Percentiles rank a stretch among this genome's conserved stretches.
phyloP scores from a whole-genome alignment of 2,888 invertebrate species.

The Cinara cedri region DNA sequence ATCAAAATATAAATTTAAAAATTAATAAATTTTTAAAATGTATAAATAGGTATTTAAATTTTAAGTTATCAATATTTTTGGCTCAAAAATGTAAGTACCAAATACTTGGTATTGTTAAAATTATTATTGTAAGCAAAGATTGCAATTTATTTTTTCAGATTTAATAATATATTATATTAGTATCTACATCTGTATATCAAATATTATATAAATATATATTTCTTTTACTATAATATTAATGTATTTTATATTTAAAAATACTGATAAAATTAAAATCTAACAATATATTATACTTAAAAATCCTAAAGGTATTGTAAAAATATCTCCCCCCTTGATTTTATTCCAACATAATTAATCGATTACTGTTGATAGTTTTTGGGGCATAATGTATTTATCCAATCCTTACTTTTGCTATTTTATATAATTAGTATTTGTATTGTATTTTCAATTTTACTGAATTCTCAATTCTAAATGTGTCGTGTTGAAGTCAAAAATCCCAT shows the following conservation, averaged over 20 bases:
- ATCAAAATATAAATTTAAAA: constrained; percentile 35
- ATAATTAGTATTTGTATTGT: too few species aligned
- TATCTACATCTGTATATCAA: constrained; percentile 30
- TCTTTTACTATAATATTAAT: neutral
- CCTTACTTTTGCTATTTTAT: too few species aligned
- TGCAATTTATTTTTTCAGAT: constrained; percentile 30
- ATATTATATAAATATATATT: constrained; percentile 18
- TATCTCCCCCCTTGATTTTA: too few species aligned
- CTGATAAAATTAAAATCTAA: neutral
- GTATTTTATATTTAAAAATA: neutral
- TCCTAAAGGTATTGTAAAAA: neutral
- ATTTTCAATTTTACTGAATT: too few species aligned
- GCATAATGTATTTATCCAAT: too few species aligned
- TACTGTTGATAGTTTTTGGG: too few species aligned
- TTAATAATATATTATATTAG: constrained; percentile 9
- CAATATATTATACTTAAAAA: neutral
- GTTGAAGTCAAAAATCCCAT: too few species aligned
- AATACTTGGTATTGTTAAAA: constrained; percentile 25
- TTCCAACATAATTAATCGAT: too few species aligned
- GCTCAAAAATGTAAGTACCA: constrained; percentile 18
- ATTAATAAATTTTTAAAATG: too few species aligned
- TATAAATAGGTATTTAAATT: neutral
- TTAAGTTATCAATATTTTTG: neutral
- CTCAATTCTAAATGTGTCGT: too few species aligned
- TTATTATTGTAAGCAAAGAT: constrained; percentile 12